Evolutionary conservation across 2,888 invertebrate species (phyloP), one percentile per base, ranked within the genome.

Genomic region (Diarsia mendica): DNA sequence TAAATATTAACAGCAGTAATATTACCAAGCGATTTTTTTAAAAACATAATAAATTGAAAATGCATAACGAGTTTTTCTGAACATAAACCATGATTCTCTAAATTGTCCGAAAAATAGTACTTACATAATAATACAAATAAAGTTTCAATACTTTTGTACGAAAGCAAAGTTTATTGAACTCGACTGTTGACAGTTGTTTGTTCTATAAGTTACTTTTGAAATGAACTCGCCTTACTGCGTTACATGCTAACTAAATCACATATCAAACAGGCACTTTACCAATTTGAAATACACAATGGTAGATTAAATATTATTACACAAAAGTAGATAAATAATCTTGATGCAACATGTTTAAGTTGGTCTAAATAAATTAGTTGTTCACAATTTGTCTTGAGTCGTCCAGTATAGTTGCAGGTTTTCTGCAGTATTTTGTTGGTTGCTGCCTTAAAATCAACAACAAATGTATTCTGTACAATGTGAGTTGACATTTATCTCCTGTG

Each of bases 131-230:
- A 10, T n/a, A 63, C n/a, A 63, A 63, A 63, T 18, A 15, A 23
- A 23, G 8, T 63, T 63, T 46, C 23, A 4, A 53, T 39, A 70
- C 3, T 44, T 58, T 49, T 58, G 11, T 64, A 72, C n/a, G 46
- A 49, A 69, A 69, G 23, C 46, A 8, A 60, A 51, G 10, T 13
- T n/a, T 65, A 63, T n/a, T n/a, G 9, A 28, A 46, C n/a, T 18
- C n/a, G 15, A 60, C 13, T 49, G 39, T 44, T 15, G 23, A 53
- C 5, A 68, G 18, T 69, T 48, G 44, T 63, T 81, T 85, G 85
- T 85, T 83, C 82, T 71, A 81, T 85, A 83, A 73, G 82, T 83
- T 77, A 84, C n/a, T 44, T 77, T 76, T 61, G 46, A 67, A 48
- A 48, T 64, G 11, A 39, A n/a, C 10, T 20, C 53, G 33, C 51